Conservation (phyloP, 2,888 invertebrate genomes). For the Balanococcus diminutus region DNA sequence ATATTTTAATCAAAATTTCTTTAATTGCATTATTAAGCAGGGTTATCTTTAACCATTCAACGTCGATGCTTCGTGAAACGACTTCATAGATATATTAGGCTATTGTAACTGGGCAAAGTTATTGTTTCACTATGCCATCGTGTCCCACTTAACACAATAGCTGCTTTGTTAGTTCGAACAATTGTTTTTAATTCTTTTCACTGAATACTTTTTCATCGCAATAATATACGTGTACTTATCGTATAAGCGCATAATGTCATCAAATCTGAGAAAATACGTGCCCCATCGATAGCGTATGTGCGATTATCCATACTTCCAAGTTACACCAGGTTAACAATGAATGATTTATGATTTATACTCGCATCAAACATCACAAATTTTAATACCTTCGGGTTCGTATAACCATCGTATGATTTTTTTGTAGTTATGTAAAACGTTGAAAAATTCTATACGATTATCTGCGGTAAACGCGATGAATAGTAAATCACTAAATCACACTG, state of each 20-base stretch:
- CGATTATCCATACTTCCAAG: background rate
- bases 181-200: conserved; percentile 23
- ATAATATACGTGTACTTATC: background rate
- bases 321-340: background rate
- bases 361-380: no score
- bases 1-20: background rate
- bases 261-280: conserved; percentile 16
- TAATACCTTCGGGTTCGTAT: no score
- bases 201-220: background rate
- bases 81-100: conserved; percentile 22
- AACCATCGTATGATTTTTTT: no score
- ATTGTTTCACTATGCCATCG: conserved; percentile 26
- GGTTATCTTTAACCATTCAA: background rate
- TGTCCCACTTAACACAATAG: conserved; percentile 21
- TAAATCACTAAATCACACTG: no score
- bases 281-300: background rate
- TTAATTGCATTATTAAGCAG: conserved; percentile 18
- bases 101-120: conserved; percentile 13
- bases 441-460: background rate
- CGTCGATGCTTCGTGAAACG: conserved; percentile 16
- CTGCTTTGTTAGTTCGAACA: conserved; percentile 23
- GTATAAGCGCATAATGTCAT: background rate
- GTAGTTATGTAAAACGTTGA: no score
- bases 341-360: no score
- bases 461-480: background rate